Percentiles rank a stretch among this genome's conserved stretches.
phyloP scores from a whole-genome alignment of 2,797 vertebrate species.

The Melanotaenia nigrans region DNA sequence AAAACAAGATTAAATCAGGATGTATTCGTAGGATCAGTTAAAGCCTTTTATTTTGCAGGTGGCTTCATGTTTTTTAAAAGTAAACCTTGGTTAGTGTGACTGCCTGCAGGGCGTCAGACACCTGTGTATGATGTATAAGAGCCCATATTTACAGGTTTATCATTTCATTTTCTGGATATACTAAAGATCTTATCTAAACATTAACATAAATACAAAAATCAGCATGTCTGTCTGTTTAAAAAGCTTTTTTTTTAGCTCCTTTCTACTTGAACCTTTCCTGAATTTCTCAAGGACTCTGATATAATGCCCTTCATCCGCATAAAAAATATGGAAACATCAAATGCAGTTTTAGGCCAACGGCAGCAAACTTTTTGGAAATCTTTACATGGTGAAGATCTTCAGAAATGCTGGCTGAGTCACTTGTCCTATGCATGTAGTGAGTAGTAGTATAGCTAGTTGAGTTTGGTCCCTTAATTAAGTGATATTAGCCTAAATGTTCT shows the following conservation, averaged over 20 bases:
- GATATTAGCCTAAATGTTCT: neutral
- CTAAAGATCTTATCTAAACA: neutral
- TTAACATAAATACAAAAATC: neutral
- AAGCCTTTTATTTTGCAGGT: neutral
- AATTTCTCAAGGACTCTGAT: no score
- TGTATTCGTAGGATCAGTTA: neutral
- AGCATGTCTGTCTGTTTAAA: neutral
- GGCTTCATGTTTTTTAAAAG: no score
- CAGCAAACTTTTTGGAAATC: neutral
- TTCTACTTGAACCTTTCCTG: neutral
- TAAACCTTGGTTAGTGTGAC: neutral
- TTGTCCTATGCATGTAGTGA: neutral
- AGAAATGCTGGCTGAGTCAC: neutral
- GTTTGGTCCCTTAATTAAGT: neutral
- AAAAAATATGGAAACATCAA: neutral
- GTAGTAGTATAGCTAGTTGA: neutral
- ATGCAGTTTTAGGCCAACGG: neutral
- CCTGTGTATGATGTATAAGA: neutral
- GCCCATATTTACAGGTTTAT: neutral
- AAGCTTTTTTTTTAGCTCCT: neutral
- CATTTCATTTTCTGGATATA: neutral
- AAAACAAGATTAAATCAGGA: neutral
- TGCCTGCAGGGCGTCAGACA: neutral
- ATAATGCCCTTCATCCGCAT: neutral
- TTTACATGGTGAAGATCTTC: neutral